Percentiles rank a stretch among this genome's conserved stretches.
These are phyloP conservation scores for Salpingus planirostris DNA, from an alignment of 2,888 invertebrate genomes.

Conservation along the genomic window DNA sequence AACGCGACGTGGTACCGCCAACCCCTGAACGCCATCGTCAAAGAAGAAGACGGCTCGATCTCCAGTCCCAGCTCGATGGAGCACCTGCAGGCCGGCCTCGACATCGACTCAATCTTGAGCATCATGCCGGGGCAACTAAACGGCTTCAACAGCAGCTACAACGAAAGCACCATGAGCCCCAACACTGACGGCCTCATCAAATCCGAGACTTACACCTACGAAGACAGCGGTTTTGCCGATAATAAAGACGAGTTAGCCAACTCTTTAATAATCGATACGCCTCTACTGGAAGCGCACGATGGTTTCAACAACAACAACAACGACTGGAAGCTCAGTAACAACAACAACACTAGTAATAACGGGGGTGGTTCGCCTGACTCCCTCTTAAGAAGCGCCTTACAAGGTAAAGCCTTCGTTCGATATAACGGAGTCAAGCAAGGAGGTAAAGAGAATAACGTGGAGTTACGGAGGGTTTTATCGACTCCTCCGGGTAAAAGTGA, in stretches of 20 bases:
- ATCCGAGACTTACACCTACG: constrained; percentile 65
- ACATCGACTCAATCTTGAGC: constrained; percentile 72
- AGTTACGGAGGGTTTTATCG: constrained; percentile 49
- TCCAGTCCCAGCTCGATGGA: constrained; percentile 53
- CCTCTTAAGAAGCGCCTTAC: constrained; percentile 70
- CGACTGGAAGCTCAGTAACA: constrained; percentile 72
- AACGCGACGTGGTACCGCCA: constrained; percentile 44
- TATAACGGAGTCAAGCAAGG: constrained; percentile 35
- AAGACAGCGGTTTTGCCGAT: constrained; percentile 68
- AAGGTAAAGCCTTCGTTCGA: constrained; percentile 57
- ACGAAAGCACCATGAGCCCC: constrained; percentile 47
- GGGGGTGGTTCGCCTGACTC: constrained; percentile 61
- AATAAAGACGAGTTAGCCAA: constrained; percentile 48
- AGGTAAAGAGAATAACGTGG: constrained; percentile 40
- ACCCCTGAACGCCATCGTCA: constrained; percentile 50
- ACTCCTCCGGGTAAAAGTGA: constrained; percentile 43
- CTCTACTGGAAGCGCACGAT: constrained; percentile 48
- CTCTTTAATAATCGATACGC: constrained; percentile 44
- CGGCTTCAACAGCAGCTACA: constrained; percentile 51
- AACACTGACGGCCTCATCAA: constrained; percentile 56
- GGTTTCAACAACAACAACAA: constrained; percentile 65
- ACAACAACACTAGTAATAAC: constrained; percentile 60
- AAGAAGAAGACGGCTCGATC: constrained; percentile 56
- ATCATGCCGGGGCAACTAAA: constrained; percentile 57
- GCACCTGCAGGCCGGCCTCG: constrained; percentile 51